These are phyloP conservation scores for Brachyhypopomus gauderio DNA, from an alignment of 2,113 vertebrate species.

Conservation along the genomic window DNA sequence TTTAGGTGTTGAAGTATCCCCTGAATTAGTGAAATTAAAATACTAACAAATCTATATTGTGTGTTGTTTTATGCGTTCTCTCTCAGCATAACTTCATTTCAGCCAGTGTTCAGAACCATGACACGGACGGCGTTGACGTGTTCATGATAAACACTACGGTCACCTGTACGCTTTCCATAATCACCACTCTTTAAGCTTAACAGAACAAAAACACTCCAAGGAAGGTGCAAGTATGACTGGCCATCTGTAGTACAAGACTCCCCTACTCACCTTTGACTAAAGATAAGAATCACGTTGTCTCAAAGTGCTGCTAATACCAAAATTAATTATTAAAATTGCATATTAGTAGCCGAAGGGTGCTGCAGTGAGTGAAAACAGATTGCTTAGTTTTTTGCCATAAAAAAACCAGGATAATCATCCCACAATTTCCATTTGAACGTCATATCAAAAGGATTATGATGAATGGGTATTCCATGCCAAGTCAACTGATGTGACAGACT, in stretches of 20 bases:
- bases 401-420: conserved; percentile 63
- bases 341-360: neutral
- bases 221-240: neutral
- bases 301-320: neutral
- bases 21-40: conserved; percentile 68
- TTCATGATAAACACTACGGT: conserved; percentile 60
- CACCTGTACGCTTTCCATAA: conserved; percentile 44
- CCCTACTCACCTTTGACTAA: neutral
- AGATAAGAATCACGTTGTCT: neutral
- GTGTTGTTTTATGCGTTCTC: conserved; percentile 60
- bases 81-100: conserved; percentile 68
- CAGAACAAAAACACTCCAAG: conserved; percentile 54
- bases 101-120: conserved; percentile 55
- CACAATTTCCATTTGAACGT: conserved; percentile 59
- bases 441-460: conserved; percentile 66
- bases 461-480: conserved; percentile 63
- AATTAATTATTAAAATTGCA: neutral
- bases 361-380: conserved; percentile 41
- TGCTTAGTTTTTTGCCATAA: conserved; percentile 43
- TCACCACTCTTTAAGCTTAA: conserved; percentile 45
- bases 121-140: conserved; percentile 53
- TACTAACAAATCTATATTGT: conserved; percentile 70
- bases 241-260: conserved; percentile 2
- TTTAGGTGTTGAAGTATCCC: conserved; percentile 70
- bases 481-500: conserved; percentile 69